These are phyloP conservation scores for Ceratotherium simum DNA, from an alignment of 2,113 vertebrate genomes.

Conservation along the genomic window DNA sequence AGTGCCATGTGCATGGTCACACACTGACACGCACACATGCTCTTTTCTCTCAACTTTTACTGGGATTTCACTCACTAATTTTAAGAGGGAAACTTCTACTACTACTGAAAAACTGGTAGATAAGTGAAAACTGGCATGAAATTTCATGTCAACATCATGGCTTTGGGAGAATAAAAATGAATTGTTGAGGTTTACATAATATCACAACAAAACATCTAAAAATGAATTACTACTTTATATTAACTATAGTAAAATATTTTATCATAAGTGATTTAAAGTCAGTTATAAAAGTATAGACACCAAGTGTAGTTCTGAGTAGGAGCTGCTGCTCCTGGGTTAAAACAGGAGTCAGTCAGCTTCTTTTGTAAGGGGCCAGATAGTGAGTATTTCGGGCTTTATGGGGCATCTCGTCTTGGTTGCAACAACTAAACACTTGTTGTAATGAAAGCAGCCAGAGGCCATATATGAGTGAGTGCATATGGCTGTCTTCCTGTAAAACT, in stretches of 20 bases:
- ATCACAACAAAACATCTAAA: background rate
- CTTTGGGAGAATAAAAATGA: constrained; percentile 7
- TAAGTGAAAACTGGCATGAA: background rate
- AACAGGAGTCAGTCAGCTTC: background rate
- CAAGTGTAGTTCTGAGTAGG: background rate
- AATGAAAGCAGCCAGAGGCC: background rate
- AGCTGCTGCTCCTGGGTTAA: background rate
- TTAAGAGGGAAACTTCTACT: background rate
- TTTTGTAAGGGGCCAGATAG: background rate
- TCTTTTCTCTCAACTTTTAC: background rate
- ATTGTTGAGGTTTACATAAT: background rate
- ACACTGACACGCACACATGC: rapidly evolving
- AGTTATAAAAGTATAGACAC: background rate
- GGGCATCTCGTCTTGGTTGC: background rate
- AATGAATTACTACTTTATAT: background rate
- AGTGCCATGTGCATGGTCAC: rapidly evolving
- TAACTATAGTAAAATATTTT: background rate
- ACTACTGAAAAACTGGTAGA: background rate
- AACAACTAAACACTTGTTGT: background rate
- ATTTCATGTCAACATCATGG: background rate
- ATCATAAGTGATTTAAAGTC: background rate
- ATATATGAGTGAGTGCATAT: background rate
- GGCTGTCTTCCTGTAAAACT: background rate
- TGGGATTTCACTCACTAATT: background rate
- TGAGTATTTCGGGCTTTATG: background rate